These are phyloP conservation scores for Psilanteris sp. DNA, from an alignment of 1,140 invertebrate genomes.

Conservation along the genomic window DNA sequence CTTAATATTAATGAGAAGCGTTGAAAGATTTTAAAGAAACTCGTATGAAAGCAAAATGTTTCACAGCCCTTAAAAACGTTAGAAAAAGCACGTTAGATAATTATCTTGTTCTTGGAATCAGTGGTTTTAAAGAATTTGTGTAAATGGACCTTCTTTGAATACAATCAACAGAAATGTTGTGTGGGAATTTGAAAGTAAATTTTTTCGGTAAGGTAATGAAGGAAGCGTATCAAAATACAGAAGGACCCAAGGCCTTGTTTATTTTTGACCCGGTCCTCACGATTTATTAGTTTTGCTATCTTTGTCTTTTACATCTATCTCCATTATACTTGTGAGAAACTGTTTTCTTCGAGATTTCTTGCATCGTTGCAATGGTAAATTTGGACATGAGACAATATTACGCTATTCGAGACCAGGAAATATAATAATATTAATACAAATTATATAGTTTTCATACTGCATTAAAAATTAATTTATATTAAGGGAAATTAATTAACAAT, in stretches of 20 bases:
- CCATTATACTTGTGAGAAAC: background rate
- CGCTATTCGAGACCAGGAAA: background rate
- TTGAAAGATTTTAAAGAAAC: no score
- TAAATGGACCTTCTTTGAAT: no score
- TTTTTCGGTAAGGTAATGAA: background rate
- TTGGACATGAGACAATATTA: constrained; percentile 11
- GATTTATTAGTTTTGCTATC: background rate
- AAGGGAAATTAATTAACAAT: no score
- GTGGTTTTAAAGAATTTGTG: background rate
- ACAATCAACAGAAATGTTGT: no score
- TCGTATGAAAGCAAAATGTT: no score
- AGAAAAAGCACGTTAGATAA: no score
- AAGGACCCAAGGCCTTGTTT: background rate
- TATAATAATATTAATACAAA: background rate
- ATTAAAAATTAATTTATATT: background rate
- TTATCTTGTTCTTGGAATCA: no score
- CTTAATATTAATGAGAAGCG: no score
- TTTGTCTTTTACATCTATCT: background rate
- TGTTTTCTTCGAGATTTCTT: constrained; percentile 4
- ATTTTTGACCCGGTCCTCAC: constrained; percentile 8
- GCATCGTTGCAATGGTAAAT: constrained; percentile 2
- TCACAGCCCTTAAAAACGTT: no score
- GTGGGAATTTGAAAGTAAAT: background rate
- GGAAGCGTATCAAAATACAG: background rate
- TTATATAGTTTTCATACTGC: background rate